Evolutionary conservation across 1,140 invertebrate species (phyloP).

Genomic region (Brachionus koreanus): DNA sequence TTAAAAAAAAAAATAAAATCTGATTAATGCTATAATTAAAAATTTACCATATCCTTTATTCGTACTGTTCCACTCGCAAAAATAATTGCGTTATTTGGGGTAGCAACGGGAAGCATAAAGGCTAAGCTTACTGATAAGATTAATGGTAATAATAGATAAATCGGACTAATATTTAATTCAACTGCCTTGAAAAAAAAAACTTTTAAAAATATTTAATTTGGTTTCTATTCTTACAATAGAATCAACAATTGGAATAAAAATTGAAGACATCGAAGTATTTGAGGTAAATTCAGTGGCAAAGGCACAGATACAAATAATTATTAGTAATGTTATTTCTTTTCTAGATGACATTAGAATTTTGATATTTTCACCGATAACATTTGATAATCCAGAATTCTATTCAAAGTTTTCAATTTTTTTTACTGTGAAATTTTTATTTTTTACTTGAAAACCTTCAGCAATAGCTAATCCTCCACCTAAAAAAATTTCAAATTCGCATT

Average conservation of each 20-base stretch:
- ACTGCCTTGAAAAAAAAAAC: constrained; percentile 16
- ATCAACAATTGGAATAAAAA: constrained; percentile 39
- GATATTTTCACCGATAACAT: constrained; percentile 34
- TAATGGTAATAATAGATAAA: constrained; percentile 19
- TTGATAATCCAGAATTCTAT: constrained; percentile 23
- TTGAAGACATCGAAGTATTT: constrained; percentile 43
- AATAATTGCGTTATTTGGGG: constrained; percentile 39
- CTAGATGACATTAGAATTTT: constrained; percentile 16
- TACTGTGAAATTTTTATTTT: not conserved
- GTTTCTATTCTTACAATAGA: not conserved
- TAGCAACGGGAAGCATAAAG: constrained; percentile 44
- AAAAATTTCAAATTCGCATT: not conserved
- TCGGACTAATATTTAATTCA: constrained; percentile 23
- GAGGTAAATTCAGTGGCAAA: constrained; percentile 42
- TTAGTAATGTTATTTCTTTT: constrained; percentile 25
- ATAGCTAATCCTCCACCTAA: constrained; percentile 36
- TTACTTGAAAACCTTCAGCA: constrained; percentile 43
- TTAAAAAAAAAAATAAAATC: not conserved
- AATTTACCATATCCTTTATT: constrained; percentile 44
- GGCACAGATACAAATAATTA: constrained; percentile 11
- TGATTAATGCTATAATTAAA: not conserved
- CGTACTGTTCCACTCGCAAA: constrained; percentile 30
- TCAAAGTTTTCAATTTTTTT: not conserved
- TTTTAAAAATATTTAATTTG: not conserved
- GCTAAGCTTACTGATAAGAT: constrained; percentile 31